Base-by-base conservation (phyloP, 1,140 invertebrate genomes). In the Triops cancriformis region DNA sequence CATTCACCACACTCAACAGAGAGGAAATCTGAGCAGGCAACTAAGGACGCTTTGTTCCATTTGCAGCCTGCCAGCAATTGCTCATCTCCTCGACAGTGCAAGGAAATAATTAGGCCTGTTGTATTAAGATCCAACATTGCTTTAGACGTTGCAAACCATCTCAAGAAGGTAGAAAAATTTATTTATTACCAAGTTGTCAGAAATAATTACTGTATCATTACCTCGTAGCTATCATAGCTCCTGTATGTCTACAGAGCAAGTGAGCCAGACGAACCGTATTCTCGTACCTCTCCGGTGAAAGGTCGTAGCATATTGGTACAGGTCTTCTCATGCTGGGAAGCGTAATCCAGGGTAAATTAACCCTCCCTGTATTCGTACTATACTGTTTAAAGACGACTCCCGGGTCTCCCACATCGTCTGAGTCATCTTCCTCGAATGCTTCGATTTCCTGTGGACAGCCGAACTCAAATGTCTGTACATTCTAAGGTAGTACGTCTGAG, bases 81-180 rank as follows among this genome's bases (percentile, higher is more conserved):
- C 42, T 78, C 77, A 27, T 78, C 77, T 45, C 77, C 77, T 74
- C 77, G 77, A 73, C 77, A 78, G 26, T 73, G 72, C 18, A 42
- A 28, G 5, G 42, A 51, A 23, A 51, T 26, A n/a, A 43, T 41
- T 9, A 27, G 28, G 28, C 42, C 26, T 28, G 27, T 76, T 45
- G 18, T 18, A 76, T 76, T 26, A 27, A 76, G 75, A 26, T 41
- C 41, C 26, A 76, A 7, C 28, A 27, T 45, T 51, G 43, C 75
- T 51, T 76, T 76, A 10, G 12, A 27, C 27, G 43, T 18, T 12
- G 42, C 37, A 26, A 64, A 45, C 75, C 75, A 76, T 28, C 75
- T 76, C 18, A n/a, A 26, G 11, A 9, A 76, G 9, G 64, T 41
- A 23, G n/a, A 9, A 73, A 73, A 14, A 26, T 5, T 26, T 74